Conservation (phyloP, 2,113 vertebrate species). For the Casuarius casuarius region DNA sequence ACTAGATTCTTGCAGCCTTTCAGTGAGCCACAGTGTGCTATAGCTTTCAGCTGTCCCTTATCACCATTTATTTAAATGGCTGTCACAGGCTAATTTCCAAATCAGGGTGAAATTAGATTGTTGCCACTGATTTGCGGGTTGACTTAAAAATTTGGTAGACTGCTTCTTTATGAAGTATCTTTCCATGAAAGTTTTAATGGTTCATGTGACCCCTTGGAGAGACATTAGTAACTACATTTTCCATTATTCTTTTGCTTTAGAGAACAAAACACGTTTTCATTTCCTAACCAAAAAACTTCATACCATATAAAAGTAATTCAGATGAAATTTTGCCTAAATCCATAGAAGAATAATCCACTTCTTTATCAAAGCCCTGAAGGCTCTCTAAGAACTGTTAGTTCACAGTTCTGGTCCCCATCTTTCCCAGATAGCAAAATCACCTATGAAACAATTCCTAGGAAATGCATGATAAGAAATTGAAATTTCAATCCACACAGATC, state of each 20-base stretch:
- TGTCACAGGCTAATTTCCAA: not conserved
- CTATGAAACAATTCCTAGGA: not conserved
- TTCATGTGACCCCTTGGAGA: not conserved
- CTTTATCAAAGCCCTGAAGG: not conserved
- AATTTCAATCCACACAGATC: not conserved
- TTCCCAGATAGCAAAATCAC: not conserved
- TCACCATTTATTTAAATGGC: not conserved
- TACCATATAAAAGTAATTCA: not conserved
- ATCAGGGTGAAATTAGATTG: not conserved
- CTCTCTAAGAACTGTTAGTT: not conserved
- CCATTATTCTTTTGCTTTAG: accelerated
- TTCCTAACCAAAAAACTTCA: not conserved
- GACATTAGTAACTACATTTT: not conserved
- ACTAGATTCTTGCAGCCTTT: not conserved
- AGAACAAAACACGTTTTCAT: not conserved
- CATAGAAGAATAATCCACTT: not conserved
- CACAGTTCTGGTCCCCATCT: accelerated
- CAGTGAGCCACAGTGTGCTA: not conserved
- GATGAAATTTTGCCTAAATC: not conserved
- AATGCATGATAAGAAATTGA: not conserved
- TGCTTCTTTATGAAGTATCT: not conserved
- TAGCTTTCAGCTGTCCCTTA: not conserved
- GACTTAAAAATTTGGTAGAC: not conserved
- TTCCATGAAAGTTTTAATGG: not conserved
- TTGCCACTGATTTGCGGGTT: not conserved